phyloP scores from a whole-genome alignment of 2,113 vertebrate genomes.

The Thunnus maccoyii region DNA sequence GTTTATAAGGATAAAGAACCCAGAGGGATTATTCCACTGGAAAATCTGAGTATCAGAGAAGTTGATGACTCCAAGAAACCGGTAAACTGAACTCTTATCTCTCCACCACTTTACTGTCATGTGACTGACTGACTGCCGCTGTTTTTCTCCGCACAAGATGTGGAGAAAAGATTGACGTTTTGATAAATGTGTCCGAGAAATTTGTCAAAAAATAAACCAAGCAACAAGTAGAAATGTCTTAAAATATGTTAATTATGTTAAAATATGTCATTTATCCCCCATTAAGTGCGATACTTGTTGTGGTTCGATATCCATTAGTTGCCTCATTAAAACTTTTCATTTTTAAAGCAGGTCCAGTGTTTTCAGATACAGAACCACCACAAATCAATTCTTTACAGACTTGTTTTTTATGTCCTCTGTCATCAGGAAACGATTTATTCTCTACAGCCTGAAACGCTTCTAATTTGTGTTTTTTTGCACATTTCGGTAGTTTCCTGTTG shows the following conservation, averaged over 20 bases:
- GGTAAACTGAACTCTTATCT: conserved; percentile 77
- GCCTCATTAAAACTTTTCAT: too few species aligned
- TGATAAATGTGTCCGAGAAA: too few species aligned
- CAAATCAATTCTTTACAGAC: background rate
- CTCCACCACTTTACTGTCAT: background rate
- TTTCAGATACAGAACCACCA: background rate
- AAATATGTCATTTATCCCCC: too few species aligned
- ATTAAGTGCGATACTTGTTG: too few species aligned
- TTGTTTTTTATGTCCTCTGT: background rate
- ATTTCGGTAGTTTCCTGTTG: background rate
- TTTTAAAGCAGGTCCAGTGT: background rate
- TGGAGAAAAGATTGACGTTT: too few species aligned
- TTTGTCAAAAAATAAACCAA: too few species aligned
- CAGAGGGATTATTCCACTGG: conserved; percentile 95
- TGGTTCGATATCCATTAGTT: too few species aligned
- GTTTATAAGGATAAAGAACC: conserved; percentile 94
- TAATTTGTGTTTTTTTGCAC: background rate
- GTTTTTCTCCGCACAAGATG: background rate
- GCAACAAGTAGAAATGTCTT: too few species aligned
- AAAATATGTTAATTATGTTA: too few species aligned
- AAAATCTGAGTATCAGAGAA: conserved; percentile 96
- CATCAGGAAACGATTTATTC: background rate
- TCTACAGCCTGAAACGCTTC: too few species aligned
- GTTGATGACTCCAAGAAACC: conserved; percentile 97
- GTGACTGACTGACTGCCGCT: background rate